Conservation (phyloP, 2,888 invertebrate species). For the Platypus cylindrus region DNA sequence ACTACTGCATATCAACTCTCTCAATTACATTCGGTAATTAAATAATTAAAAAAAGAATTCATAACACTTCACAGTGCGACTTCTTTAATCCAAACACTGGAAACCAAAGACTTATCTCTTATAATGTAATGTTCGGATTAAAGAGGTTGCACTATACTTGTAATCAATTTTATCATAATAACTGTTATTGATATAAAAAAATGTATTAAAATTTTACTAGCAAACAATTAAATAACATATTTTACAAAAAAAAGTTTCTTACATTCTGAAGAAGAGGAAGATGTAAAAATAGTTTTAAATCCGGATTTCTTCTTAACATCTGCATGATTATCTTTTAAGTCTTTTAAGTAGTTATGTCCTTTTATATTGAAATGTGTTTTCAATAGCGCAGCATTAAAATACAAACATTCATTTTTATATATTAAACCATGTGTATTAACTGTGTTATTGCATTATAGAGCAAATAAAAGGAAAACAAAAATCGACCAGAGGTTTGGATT, state of each 20-base stretch:
- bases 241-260: conserved; percentile 33
- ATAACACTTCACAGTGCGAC: too few relatives aligned
- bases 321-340: conserved; percentile 33
- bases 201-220: neutral
- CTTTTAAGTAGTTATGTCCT: conserved; percentile 68
- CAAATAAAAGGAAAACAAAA: too few relatives aligned
- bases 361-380: conserved; percentile 37
- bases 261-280: conserved; percentile 73
- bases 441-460: too few relatives aligned
- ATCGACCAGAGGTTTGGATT: too few relatives aligned
- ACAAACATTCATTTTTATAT: conserved; percentile 1
- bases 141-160: neutral
- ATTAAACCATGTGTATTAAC: too few relatives aligned
- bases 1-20: too few relatives aligned
- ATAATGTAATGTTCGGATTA: conserved; percentile 4
- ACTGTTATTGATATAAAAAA: conserved; percentile 6
- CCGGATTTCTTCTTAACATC: conserved; percentile 67
- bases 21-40: too few relatives aligned
- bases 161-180: neutral
- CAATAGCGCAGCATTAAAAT: conserved; percentile 6
- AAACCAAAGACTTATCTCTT: too few relatives aligned
- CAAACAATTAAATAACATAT: neutral
- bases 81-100: too few relatives aligned
- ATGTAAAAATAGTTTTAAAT: conserved; percentile 70
- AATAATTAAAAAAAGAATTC: too few relatives aligned